phyloP scores from a whole-genome alignment of 2,797 vertebrate genomes.

The Vultur gryphus region DNA sequence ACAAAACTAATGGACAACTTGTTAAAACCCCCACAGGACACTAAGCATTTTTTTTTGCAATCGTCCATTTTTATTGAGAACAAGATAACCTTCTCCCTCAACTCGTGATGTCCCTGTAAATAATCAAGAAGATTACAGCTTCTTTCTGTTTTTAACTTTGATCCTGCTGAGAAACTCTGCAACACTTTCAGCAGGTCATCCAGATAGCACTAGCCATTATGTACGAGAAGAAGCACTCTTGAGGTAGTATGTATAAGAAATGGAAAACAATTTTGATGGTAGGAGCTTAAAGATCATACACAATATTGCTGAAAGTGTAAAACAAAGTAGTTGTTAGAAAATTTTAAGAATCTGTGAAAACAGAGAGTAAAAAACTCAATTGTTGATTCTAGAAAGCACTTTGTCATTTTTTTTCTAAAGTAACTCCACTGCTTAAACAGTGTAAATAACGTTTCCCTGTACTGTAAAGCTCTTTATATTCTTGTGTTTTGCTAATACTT shows the following conservation, averaged over 20 bases:
- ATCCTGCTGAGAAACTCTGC: not conserved
- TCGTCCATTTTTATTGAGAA: not conserved
- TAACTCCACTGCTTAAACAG: not conserved
- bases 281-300: not conserved
- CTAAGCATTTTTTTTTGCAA: not conserved
- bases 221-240: not conserved
- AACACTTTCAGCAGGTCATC: not conserved
- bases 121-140: not conserved
- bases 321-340: not conserved
- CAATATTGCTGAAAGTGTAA: not conserved
- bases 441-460: not conserved
- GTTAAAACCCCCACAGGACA: not conserved
- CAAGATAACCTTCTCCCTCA: not conserved
- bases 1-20: not conserved
- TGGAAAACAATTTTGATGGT: not conserved
- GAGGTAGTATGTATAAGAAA: not conserved
- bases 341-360: not conserved
- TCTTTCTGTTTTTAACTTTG: conserved; percentile 1
- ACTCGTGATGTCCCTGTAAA: not conserved
- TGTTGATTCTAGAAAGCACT: not conserved
- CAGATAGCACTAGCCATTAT: not conserved
- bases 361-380: not conserved
- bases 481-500: not conserved
- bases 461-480: not conserved
- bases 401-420: not conserved